phyloP scores from a whole-genome alignment of 2,888 invertebrate species.

The Allacma fusca region DNA sequence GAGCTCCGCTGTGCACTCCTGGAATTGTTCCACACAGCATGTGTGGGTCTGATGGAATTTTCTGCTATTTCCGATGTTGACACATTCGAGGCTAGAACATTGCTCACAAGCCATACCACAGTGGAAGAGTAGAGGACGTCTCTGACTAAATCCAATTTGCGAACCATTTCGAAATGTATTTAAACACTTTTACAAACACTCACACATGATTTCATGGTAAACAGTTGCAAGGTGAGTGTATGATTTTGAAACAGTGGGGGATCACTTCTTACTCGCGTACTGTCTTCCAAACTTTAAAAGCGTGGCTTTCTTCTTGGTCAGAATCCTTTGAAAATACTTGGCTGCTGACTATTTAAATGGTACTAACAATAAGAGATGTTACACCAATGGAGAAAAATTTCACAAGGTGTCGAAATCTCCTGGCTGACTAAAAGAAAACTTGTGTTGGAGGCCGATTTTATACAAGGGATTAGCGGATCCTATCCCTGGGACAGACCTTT shows the following conservation, averaged over 20 bases:
- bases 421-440: slow-evolving; percentile 40
- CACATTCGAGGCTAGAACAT: slow-evolving; percentile 28
- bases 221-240: slow-evolving; percentile 16
- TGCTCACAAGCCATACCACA: slow-evolving; percentile 29
- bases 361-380: too few species aligned
- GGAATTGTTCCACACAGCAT: slow-evolving; percentile 34
- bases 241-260: slow-evolving; percentile 31
- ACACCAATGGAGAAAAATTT: not conserved
- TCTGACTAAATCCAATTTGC: slow-evolving; percentile 39
- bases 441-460: slow-evolving; percentile 43
- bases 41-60: slow-evolving; percentile 33
- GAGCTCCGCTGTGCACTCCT: not conserved
- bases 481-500: not conserved
- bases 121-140: slow-evolving; percentile 26
- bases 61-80: slow-evolving; percentile 36
- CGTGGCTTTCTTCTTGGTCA: too few species aligned
- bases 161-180: slow-evolving; percentile 29
- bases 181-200: slow-evolving; percentile 22
- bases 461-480: slow-evolving; percentile 49
- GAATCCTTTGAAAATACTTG: too few species aligned
- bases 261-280: too few species aligned
- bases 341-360: too few species aligned
- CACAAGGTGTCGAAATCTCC: not conserved
- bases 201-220: slow-evolving; percentile 19
- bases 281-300: too few species aligned